Percentiles rank a stretch among this genome's conserved stretches.
These are phyloP conservation scores for Heteromormyrus szaboi DNA, from an alignment of 2,797 vertebrate genomes.

Conservation along the genomic window DNA sequence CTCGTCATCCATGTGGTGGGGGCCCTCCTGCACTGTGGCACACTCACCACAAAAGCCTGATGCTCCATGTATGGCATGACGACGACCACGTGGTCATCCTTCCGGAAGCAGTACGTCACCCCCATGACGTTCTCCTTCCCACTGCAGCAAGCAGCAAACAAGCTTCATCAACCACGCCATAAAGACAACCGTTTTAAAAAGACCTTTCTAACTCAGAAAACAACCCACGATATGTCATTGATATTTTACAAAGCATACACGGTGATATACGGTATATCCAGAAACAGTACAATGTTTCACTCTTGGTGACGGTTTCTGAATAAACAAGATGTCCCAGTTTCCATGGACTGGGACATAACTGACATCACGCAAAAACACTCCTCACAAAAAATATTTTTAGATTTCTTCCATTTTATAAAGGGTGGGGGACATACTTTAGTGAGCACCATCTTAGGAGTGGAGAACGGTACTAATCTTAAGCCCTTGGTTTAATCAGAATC, in stretches of 20 bases:
- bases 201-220: neutral
- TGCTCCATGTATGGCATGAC: constrained; percentile 96
- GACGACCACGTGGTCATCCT: constrained; percentile 91
- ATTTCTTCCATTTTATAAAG: neutral
- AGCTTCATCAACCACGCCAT: neutral
- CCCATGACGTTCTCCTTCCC: constrained; percentile 94
- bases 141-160: constrained; percentile 55
- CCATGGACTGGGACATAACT: neutral
- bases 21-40: neutral
- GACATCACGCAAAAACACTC: neutral
- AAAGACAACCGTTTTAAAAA: neutral
- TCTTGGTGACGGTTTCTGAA: neutral
- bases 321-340: neutral
- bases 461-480: neutral
- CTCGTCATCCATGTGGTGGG: neutral
- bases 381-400: neutral
- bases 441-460: neutral
- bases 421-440: neutral
- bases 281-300: neutral
- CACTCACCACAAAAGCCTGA: constrained; percentile 81
- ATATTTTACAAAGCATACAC: neutral
- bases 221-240: neutral
- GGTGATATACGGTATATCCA: neutral
- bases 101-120: constrained; percentile 90
- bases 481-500: neutral